Conservation (phyloP, 2,113 vertebrate genomes). For the Aythya baeri region DNA sequence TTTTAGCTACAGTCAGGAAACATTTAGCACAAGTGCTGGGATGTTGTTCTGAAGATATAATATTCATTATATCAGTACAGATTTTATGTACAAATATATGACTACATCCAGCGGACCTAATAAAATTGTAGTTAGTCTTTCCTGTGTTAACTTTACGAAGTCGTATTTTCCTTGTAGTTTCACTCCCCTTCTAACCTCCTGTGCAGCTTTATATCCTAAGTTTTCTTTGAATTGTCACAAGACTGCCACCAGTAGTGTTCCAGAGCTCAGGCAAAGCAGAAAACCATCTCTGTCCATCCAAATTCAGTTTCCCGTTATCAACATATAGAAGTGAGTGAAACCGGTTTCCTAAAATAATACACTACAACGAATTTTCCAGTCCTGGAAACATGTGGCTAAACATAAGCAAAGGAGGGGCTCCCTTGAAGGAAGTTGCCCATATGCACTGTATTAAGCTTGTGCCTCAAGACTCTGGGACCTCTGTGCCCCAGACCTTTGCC, state of each 20-base stretch:
- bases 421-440: neutral
- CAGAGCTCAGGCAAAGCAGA: neutral
- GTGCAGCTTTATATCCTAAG: neutral
- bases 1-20: neutral
- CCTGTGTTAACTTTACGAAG: neutral
- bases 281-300: neutral
- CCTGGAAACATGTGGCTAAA: neutral
- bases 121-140: neutral
- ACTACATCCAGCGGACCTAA: neutral
- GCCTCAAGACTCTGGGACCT: neutral
- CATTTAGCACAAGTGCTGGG: neutral
- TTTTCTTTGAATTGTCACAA: neutral
- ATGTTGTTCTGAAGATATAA: neutral
- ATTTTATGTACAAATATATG: neutral
- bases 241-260: neutral
- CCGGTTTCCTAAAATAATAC: neutral
- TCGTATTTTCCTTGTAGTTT: neutral
- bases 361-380: neutral
- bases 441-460: accelerated
- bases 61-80: neutral
- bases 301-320: neutral
- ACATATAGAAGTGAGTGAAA: neutral
- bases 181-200: neutral
- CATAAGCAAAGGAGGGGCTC: neutral
- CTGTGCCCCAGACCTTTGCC: neutral